These are phyloP conservation scores for Prunella fulvescens DNA, from an alignment of 2,113 vertebrate genomes.

Conservation along the genomic window DNA sequence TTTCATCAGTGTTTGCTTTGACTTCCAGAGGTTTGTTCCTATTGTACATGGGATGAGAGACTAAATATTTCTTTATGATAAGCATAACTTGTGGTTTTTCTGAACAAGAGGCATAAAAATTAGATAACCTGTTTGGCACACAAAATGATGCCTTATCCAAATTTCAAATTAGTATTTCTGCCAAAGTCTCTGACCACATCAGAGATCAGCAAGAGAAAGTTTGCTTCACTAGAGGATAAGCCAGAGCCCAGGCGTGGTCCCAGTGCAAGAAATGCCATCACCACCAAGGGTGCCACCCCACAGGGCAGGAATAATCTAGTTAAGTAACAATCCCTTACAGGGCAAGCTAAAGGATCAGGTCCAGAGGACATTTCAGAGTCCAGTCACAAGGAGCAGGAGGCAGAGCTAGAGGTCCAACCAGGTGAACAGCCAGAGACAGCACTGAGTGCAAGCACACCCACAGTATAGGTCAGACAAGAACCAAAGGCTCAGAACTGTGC, in stretches of 20 bases:
- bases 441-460: rapidly evolving
- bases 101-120: neutral
- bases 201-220: neutral
- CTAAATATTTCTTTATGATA: neutral
- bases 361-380: neutral
- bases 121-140: neutral
- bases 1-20: neutral
- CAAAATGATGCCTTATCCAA: neutral
- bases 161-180: neutral
- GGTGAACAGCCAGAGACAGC: neutral
- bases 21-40: neutral
- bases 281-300: neutral
- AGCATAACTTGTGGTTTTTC: neutral
- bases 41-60: neutral
- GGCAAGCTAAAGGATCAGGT: neutral
- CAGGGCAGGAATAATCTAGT: neutral
- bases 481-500: neutral
- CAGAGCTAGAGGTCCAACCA: neutral
- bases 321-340: neutral
- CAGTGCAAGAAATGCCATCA: neutral
- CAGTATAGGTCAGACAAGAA: neutral
- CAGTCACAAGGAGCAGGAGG: neutral
- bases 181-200: neutral
- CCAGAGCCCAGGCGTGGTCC: neutral
- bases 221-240: neutral